These are phyloP conservation scores for Watsonalla cultraria DNA, from an alignment of 2,888 invertebrate species.

Conservation along the genomic window DNA sequence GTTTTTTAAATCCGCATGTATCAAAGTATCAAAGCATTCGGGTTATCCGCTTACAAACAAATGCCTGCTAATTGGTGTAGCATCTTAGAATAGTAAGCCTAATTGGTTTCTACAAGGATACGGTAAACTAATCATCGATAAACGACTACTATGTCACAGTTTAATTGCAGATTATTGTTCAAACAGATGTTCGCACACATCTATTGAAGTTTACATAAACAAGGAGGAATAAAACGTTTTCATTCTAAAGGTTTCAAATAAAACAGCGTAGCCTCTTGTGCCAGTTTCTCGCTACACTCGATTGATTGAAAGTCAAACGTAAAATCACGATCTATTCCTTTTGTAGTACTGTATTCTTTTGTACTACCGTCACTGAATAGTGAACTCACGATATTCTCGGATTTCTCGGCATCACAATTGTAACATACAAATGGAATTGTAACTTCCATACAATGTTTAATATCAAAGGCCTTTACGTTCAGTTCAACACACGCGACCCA, in stretches of 20 bases:
- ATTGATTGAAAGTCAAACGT: constrained; percentile 4
- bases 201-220: constrained; percentile 1
- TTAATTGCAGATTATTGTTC: neutral
- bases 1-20: too few species aligned
- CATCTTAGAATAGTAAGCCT: neutral
- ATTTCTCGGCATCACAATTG: neutral
- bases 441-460: neutral
- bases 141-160: neutral
- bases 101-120: neutral
- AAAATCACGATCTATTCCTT: constrained; percentile 3
- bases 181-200: neutral
- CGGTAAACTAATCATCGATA: neutral
- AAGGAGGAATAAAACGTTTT: constrained; percentile 1
- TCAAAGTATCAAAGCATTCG: too few species aligned
- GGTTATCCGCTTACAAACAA: too few species aligned
- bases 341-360: constrained; percentile 2
- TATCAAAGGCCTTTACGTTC: neutral
- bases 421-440: constrained; percentile 1
- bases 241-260: neutral
- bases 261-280: constrained; percentile 1
- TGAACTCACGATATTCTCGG: neutral
- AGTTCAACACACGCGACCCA: neutral
- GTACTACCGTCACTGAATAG: constrained; percentile 1
- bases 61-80: too few species aligned
- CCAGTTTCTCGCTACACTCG: constrained; percentile 1